A percentile compares a stretch with the other conserved stretches of the same genome.
Evolutionary conservation across 2,797 vertebrate species (phyloP).

Genomic region (Anguilla pacifica): DNA sequence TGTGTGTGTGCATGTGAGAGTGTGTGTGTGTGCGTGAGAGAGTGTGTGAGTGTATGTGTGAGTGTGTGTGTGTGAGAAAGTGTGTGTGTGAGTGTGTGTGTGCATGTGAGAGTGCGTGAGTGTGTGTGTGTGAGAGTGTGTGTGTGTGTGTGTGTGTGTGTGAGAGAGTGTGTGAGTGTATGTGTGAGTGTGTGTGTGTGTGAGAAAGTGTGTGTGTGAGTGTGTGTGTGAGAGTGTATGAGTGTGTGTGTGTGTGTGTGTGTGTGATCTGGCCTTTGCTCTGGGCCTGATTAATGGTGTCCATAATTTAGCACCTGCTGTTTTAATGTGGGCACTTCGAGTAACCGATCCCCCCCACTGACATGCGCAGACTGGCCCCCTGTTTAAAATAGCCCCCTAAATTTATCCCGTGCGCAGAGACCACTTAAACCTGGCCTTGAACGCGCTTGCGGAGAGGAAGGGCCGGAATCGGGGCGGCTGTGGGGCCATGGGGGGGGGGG

Average conservation of each 20-base stretch:
- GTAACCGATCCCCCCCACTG: slow-evolving; percentile 78
- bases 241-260: slow-evolving; percentile 7
- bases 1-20: too few species aligned
- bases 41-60: too few species aligned
- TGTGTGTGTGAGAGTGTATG: neutral
- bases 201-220: neutral
- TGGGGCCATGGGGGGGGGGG: neutral
- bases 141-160: neutral
- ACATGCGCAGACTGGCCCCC: slow-evolving; percentile 70
- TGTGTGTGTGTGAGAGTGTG: too few species aligned
- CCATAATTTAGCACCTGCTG: slow-evolving; percentile 83
- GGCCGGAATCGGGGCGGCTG: neutral
- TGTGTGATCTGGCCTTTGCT: neutral
- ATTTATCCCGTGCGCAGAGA: slow-evolving; percentile 80
- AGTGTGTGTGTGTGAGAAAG: too few species aligned
- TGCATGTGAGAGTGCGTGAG: too few species aligned
- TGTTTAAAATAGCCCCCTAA: slow-evolving; percentile 79
- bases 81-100: too few species aligned
- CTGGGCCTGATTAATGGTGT: slow-evolving; percentile 70
- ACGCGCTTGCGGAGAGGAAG: slow-evolving; percentile 39
- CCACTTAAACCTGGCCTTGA: slow-evolving; percentile 63
- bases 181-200: neutral
- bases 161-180: too few species aligned
- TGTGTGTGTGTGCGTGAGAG: too few species aligned
- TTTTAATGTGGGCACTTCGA: slow-evolving; percentile 75